Evolutionary conservation across 2,797 vertebrate genomes (phyloP).

Genomic region (Microctenopoma steveboyesi): DNA sequence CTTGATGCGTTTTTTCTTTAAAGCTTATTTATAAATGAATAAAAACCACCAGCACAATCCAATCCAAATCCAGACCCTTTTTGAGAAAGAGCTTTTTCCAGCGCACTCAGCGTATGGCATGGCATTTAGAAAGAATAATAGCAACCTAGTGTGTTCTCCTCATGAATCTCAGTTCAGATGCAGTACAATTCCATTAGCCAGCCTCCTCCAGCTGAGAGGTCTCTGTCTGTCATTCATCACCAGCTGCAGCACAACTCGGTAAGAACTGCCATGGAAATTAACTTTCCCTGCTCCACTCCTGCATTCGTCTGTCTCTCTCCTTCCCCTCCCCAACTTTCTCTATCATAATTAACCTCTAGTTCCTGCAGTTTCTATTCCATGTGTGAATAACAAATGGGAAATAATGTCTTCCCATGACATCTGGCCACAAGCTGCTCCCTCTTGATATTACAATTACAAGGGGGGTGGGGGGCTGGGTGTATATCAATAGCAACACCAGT

Average conservation of each 20-base stretch:
- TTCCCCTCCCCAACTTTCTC: constrained; percentile 51
- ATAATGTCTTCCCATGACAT: constrained; percentile 71
- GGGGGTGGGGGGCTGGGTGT: constrained; percentile 31
- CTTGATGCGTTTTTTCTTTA: constrained; percentile 15
- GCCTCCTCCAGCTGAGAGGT: constrained; percentile 74
- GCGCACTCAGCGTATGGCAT: constrained; percentile 41
- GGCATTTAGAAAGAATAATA: constrained; percentile 73
- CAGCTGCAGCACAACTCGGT: constrained; percentile 77
- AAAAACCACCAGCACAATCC: constrained; percentile 41
- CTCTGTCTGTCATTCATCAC: constrained; percentile 80
- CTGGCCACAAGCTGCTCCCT: constrained; percentile 77
- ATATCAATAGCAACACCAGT: constrained; percentile 54
- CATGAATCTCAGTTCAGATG: constrained; percentile 65
- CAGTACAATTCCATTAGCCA: constrained; percentile 79
- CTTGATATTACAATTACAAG: constrained; percentile 63
- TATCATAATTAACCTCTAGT: constrained; percentile 80
- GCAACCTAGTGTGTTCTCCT: constrained; percentile 59
- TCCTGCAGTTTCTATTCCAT: constrained; percentile 72
- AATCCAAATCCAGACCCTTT: constrained; percentile 41
- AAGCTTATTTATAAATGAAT: constrained; percentile 43
- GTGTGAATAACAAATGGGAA: constrained; percentile 75
- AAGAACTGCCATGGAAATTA: constrained; percentile 70
- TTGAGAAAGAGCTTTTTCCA: constrained; percentile 17
- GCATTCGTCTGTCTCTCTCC: constrained; percentile 31
- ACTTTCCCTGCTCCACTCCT: constrained; percentile 58